Evolutionary conservation across 2,113 vertebrate species (phyloP).

Genomic region (Anarhynchus alexandrinus): DNA sequence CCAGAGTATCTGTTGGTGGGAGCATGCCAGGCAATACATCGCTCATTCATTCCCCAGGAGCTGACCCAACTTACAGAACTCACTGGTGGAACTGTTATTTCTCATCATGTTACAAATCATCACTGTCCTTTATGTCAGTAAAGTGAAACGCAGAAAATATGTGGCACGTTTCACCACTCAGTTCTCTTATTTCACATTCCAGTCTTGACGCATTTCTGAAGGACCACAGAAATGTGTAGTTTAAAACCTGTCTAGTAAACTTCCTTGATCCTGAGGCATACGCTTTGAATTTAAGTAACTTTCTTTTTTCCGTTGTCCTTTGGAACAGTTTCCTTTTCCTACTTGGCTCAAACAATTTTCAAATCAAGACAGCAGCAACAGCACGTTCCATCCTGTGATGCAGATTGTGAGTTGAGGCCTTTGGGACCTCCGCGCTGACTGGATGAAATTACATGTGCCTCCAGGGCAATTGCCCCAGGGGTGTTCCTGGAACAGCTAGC

Average conservation of each 20-base stretch:
- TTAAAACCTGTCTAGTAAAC: slow-evolving; percentile 62
- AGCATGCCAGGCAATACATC: not conserved
- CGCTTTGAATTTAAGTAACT: slow-evolving; percentile 59
- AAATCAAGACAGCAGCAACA: not conserved
- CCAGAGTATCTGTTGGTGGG: not conserved
- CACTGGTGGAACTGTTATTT: not conserved
- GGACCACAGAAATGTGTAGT: slow-evolving; percentile 55
- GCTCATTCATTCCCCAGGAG: not conserved
- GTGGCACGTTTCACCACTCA: not conserved
- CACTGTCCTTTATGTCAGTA: not conserved
- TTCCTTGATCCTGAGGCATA: slow-evolving; percentile 60
- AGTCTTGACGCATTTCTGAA: slow-evolving; percentile 35
- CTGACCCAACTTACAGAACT: not conserved
- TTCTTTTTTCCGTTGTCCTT: slow-evolving; percentile 59
- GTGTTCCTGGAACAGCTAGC: not conserved
- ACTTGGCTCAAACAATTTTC: not conserved
- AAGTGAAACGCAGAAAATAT: not conserved
- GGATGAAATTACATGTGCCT: not conserved
- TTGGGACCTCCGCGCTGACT: not conserved
- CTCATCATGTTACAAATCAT: not conserved
- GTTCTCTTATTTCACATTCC: slow-evolving; percentile 68
- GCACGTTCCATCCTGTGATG: not conserved
- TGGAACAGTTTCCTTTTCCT: slow-evolving; percentile 59
- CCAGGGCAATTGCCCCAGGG: not conserved
- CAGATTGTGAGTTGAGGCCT: not conserved